Evolutionary conservation across 2,797 vertebrate species (phyloP).

Genomic region (Falco concolor): DNA sequence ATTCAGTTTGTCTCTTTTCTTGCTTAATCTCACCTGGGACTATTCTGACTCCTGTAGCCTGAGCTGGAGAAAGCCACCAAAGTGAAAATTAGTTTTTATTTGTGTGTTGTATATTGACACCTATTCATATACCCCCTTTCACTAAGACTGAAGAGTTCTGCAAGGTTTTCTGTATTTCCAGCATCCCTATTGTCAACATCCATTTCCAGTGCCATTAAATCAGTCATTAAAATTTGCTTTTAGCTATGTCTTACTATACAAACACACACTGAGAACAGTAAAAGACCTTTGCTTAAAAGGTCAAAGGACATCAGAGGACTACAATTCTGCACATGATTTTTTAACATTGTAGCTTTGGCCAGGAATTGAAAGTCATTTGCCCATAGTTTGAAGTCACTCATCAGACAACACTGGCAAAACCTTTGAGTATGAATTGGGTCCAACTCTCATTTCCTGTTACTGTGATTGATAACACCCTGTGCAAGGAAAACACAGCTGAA

Average conservation of each 20-base stretch:
- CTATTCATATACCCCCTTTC: background rate
- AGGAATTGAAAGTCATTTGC: background rate
- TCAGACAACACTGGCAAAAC: background rate
- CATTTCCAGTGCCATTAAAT: background rate
- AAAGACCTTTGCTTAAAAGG: background rate
- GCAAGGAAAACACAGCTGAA: background rate
- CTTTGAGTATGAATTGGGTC: background rate
- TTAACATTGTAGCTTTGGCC: background rate
- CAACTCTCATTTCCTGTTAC: background rate
- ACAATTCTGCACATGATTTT: background rate
- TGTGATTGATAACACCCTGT: background rate
- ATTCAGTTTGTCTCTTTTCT: background rate
- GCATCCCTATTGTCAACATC: background rate
- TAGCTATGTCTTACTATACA: background rate
- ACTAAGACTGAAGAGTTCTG: background rate
- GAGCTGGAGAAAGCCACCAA: background rate
- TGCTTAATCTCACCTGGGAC: background rate
- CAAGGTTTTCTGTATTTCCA: background rate
- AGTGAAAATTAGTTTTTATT: background rate
- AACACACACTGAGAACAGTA: background rate
- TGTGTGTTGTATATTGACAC: background rate
- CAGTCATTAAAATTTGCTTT: conserved; percentile 2
- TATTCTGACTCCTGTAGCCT: conserved; percentile 6
- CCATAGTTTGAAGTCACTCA: background rate
- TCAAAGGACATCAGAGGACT: background rate